Base-by-base conservation (phyloP, 2,888 invertebrate species). In the Chouioia cunea region DNA sequence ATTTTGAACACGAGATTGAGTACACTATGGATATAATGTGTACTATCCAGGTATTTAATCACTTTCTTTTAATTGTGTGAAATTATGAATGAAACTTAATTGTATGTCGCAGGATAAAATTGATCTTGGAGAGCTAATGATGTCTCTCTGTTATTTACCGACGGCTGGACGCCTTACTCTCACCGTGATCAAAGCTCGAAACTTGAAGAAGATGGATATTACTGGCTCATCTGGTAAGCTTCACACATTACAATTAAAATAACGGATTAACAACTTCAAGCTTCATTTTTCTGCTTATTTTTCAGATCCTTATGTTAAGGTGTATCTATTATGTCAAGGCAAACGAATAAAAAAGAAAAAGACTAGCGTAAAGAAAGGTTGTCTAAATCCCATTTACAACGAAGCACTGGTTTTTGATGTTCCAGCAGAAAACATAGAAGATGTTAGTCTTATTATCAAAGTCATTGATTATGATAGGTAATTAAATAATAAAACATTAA, bases 341-440 rank as follows among this genome's bases (percentile, higher is more conserved):
- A 95, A 95, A 83, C 89, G 96, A 71, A 93, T 97, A 79, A 96
- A 96, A 87, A 97, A 97, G 88, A 94, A 95, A 86, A 97, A 97
- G 86, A 97, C 97, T 0, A 93, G 94, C 0, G 96, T 97, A 0
- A 93, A 95, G 84, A 92, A 93, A 82, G 93, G 93, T 78, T 96
- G 94, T 0, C 87, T 97, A 0, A 92, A 91, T 82, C 97, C 97
- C 0, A 93, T 97, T 0, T 97, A 95, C 87, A 97, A 97, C 83
- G 97, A 97, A 84, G 96, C 96, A 0, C 87, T 97, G 74, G 95
- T 96, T 12, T 97, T 97, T 83, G 97, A 97, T 82, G 91, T 97
- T 15, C 94, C 95, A 0, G 89, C 92, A 10, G 92, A 92, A 68
- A 95, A 93, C 80, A 90, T 93, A 47, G 93, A 93, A 79, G 94